Conservation (phyloP, 2,797 vertebrate species). For the Hirundo rustica region DNA sequence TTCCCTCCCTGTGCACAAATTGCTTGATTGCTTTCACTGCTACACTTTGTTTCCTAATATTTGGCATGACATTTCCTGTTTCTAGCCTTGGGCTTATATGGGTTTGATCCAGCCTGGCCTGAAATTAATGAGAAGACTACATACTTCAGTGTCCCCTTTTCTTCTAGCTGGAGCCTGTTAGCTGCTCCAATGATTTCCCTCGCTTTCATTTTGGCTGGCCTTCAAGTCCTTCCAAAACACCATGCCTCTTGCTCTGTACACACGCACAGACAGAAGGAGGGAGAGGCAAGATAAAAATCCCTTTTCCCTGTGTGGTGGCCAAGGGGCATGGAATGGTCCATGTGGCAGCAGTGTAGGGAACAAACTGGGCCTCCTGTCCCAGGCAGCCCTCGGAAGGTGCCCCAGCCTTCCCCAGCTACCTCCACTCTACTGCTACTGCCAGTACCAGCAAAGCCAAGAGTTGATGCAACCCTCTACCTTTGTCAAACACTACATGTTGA, state of each 20-base stretch:
- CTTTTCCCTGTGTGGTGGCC: neutral
- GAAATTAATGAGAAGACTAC: neutral
- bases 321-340: neutral
- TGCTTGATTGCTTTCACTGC: neutral
- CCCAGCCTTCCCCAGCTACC: neutral
- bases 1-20: neutral
- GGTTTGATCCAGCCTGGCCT: neutral
- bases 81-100: conserved; percentile 1
- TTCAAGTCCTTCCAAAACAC: conserved; percentile 14
- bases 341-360: fast-evolving
- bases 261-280: neutral
- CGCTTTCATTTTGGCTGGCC: neutral
- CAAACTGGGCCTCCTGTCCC: fast-evolving
- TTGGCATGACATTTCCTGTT: neutral
- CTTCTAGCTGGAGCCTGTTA: neutral
- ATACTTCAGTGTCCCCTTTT: neutral
- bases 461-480: neutral
- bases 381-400: fast-evolving
- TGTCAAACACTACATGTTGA: neutral
- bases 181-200: neutral
- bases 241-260: neutral
- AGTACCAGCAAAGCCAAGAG: neutral
- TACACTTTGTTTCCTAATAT: conserved; percentile 28
- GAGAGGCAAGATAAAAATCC: neutral
- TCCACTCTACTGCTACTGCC: neutral